Evolutionary conservation across 2,888 invertebrate genomes (phyloP), one percentile per base, ranked within the genome.

Genomic region (Acleris sparsana): DNA sequence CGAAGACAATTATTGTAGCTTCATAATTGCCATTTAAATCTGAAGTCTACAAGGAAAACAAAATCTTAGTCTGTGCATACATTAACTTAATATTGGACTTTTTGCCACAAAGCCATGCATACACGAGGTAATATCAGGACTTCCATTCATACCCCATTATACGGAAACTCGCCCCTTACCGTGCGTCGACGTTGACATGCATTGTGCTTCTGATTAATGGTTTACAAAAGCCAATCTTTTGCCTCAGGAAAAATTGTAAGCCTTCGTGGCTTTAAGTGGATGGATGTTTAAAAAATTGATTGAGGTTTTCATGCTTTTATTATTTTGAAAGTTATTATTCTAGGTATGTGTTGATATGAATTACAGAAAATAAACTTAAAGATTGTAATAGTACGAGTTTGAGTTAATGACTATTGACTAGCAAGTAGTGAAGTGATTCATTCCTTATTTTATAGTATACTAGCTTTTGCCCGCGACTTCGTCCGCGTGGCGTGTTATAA

Each of bases 171-270:
- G 74, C 80, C 83, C 88, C 85, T 87, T 80, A 84, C 85, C 84
- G 84, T 83, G 84, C 85, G 89, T 86, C 83, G 81, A 70, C 73
- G 73, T 72, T 74, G 91, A 90, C 90, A 83, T 87, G 87, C 89
- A 91, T 91, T 91, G 91, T 90, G 79, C 78, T 69, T 72, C 80
- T 90, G 91, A 91, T 91, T 89, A 91, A 92, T 91, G 90, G 84
- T 85, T 80, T 80, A 61, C 65, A 84, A 81, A 74, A 84, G 86
- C 82, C 86, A 89, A 88, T 89, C 88, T 89, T 88, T 84, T 83
- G 80, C 75, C 70, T 80, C 80, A 77, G 82, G 81, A 86, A 87
- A 85, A 82, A 80, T 78, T 61, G 51, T 65, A 22, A 51, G 62
- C 52, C 48, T 49, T 57, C 62, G 48, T 66, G 61, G 57, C 66